Evolutionary conservation across 2,113 vertebrate genomes (phyloP).

Genomic region (Epinephelus moara): DNA sequence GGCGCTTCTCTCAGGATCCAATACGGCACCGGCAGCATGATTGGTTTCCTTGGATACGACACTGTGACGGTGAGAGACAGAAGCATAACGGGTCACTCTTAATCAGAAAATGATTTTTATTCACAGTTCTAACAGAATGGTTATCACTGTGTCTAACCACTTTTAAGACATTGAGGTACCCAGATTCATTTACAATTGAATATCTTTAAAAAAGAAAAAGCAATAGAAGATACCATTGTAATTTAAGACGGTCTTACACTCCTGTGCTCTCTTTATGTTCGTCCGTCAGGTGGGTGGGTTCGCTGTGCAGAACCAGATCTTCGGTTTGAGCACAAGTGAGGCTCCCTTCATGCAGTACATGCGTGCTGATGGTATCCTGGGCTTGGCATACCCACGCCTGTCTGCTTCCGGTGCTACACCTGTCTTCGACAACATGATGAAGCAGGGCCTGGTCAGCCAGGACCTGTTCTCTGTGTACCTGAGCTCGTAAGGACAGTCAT

Average conservation of each 20-base stretch:
- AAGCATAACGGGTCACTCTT: neutral
- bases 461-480: constrained; percentile 75
- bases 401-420: constrained; percentile 62
- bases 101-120: neutral
- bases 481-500: constrained; percentile 51
- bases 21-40: constrained; percentile 71
- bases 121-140: neutral
- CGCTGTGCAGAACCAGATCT: constrained; percentile 77
- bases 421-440: constrained; percentile 78
- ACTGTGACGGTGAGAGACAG: constrained; percentile 63
- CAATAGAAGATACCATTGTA: no score
- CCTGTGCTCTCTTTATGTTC: neutral
- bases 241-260: neutral
- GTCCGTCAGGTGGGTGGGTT: constrained; percentile 62
- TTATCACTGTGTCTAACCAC: neutral
- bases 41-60: constrained; percentile 70
- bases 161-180: neutral
- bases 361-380: constrained; percentile 71
- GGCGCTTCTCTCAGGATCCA: constrained; percentile 40
- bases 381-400: constrained; percentile 66
- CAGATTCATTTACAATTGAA: neutral
- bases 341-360: constrained; percentile 68
- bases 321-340: constrained; percentile 82
- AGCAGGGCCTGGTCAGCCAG: constrained; percentile 49
- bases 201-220: no score